phyloP scores from a whole-genome alignment of 2,797 vertebrate genomes.

The Pteropus rufus region DNA sequence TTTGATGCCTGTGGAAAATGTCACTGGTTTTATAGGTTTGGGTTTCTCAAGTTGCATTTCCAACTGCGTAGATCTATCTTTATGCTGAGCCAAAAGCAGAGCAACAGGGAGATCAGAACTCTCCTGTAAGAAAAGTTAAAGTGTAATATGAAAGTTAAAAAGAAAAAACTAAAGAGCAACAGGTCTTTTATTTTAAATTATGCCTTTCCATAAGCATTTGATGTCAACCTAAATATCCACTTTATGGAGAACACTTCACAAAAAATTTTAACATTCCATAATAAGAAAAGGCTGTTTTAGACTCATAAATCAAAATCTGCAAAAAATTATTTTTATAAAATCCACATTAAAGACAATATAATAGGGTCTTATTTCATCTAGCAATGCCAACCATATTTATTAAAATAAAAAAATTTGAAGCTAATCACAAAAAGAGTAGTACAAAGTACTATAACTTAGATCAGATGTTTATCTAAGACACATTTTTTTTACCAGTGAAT shows the following conservation, averaged over 20 bases:
- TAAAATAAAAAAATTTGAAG: conserved; percentile 79
- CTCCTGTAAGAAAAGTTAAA: conserved; percentile 86
- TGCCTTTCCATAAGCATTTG: conserved; percentile 47
- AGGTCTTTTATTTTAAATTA: conserved; percentile 63
- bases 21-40: conserved; percentile 91
- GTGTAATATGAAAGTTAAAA: conserved; percentile 58
- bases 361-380: conserved; percentile 78
- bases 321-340: conserved; percentile 83
- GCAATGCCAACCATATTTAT: conserved; percentile 74
- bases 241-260: conserved; percentile 60
- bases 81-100: conserved; percentile 95
- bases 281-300: conserved; percentile 80
- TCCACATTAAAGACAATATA: conserved; percentile 82
- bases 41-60: conserved; percentile 95
- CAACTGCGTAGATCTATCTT: conserved; percentile 91
- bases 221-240: conserved; percentile 57
- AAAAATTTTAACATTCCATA: conserved; percentile 78
- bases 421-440: conserved; percentile 80
- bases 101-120: conserved; percentile 94
- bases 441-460: conserved; percentile 80
- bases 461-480: conserved; percentile 85
- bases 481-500: conserved; percentile 81
- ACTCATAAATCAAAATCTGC: conserved; percentile 81
- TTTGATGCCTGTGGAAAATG: conserved; percentile 97
- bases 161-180: conserved; percentile 52